Base-by-base conservation (phyloP, 1,140 invertebrate genomes). In the Zaprionus ornatus region DNA sequence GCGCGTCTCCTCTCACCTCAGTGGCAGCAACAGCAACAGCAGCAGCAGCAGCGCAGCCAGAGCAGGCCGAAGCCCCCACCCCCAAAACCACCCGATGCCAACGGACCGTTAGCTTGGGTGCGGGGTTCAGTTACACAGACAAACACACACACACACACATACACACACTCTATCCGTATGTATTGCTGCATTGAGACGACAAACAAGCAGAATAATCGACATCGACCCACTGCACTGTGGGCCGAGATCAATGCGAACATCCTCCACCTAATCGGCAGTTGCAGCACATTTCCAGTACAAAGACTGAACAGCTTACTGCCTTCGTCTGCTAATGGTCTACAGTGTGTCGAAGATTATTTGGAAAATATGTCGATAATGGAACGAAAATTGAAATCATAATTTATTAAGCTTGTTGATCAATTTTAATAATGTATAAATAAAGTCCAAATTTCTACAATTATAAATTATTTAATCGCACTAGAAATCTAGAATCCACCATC, bases 161-260 rank as follows among this genome's bases (percentile, higher is more conserved):
- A 56, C 3, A 56, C 19, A 65, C 27, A 13, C 17, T 32, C 29
- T 66, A 59, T 59, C 23, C 19, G 45, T 60, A 5, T 67, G 40
- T 54, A 50, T 60, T 17, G 69, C 83, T 79, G 72, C 83, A 85
- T 79, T 88, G 81, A 82, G 85, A 82, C 85, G 85, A 80, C 75
- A 88, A 90, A 90, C 85, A 88, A 74, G 57, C 85, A 78, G 80
- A 90, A 88, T 85, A 81, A 90, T 82, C 85, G 78, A 86, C 83
- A 78, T 78, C 82, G 82, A 88, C 85, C 85, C 85, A 88, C 75
- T 82, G 85, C 85, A 90, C 85, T 67, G 86, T 88, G 85, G 85
- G 73, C 67, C 35, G 37, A 77, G 70, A 54, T 23, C 54, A 52
- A 76, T 55, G 67, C 60, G 35, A 59, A 73, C 54, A 79, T 55